Base-by-base conservation (phyloP, 2,888 invertebrate species). In the Trissoscelio sp. region DNA sequence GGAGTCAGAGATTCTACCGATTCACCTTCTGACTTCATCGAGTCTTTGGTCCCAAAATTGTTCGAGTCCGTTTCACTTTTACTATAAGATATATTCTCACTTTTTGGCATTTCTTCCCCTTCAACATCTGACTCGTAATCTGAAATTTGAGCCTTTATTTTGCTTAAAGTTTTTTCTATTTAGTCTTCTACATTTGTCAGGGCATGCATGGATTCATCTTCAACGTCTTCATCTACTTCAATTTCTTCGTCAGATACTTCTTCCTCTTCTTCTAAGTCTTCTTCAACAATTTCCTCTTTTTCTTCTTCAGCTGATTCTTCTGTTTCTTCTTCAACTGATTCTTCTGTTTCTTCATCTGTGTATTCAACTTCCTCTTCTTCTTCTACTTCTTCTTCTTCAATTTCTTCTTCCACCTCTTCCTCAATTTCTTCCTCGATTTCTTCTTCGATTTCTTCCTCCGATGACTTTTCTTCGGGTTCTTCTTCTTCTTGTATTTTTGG, bases 141-240 rank as follows among this genome's bases (percentile, higher is more conserved):
- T 6, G 91, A 90, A 81, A 91, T 86, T 57, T 90, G 88, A 0
- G 89, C 88, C 80, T 89, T 91, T 16, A 91, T 90, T 64, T 88
- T 86, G 42, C 87, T 87, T 37, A 91, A 77, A n/a, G 91, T 91
- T 53, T 89, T 87, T 53, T 89, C 88, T 14, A 91, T 46, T 79
- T 89, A 85, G 37, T 89, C 83, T 79, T 91, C 91, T 0, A 89
- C 90, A 18, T 87, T 88, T 2, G 89, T 88, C 4, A 89, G 53
- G 0, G 86, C 87, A 16, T 89, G 87, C 9, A 85, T 64, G 16
- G 84, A 86, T 64, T 84, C 82, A n/a, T 70, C 62, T 3, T 74
- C 70, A 0, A 64, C 67, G 1, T 81, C 57, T 48, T 73, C 70
- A 7, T 53, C 67, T 16, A n/a, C 16, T n/a, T 42, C 11, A 46